Evolutionary conservation across 1,140 invertebrate species (phyloP).

Genomic region (Zaprionus tsacasi): DNA sequence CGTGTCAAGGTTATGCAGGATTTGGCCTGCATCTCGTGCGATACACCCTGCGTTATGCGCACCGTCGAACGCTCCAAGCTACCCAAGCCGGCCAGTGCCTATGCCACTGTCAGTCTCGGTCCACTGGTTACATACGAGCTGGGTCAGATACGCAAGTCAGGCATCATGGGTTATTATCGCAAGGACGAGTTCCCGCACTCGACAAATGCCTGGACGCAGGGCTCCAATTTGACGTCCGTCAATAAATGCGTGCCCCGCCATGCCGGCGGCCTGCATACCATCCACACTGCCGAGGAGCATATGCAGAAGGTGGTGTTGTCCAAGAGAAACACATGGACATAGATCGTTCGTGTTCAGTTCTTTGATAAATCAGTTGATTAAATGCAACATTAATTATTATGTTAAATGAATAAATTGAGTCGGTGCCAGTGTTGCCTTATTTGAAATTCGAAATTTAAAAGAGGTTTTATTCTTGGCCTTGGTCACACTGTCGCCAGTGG

Average conservation of each 20-base stretch:
- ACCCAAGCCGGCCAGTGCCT: constrained; percentile 85
- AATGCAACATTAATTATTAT: background rate
- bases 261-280: constrained; percentile 90
- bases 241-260: constrained; percentile 89
- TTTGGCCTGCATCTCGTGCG: constrained; percentile 90
- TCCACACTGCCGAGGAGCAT: constrained; percentile 88
- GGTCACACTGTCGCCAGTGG: background rate
- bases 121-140: constrained; percentile 89
- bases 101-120: constrained; percentile 85
- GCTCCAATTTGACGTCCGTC: constrained; percentile 39
- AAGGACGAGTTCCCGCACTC: constrained; percentile 76
- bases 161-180: constrained; percentile 76
- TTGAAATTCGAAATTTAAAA: no score
- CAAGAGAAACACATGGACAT: constrained; percentile 59
- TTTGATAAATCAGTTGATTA: background rate
- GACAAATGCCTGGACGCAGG: constrained; percentile 60
- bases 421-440: background rate
- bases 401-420: constrained; percentile 1
- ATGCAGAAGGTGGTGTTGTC: constrained; percentile 72
- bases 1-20: constrained; percentile 87
- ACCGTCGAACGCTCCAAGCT: constrained; percentile 85
- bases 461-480: no score
- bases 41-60: constrained; percentile 88
- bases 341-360: background rate
- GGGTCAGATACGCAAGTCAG: constrained; percentile 84